A percentile compares a stretch with the other conserved stretches of the same genome.
These are phyloP conservation scores for Saccopteryx leptura DNA, from an alignment of 2,113 vertebrate genomes.

Conservation along the genomic window DNA sequence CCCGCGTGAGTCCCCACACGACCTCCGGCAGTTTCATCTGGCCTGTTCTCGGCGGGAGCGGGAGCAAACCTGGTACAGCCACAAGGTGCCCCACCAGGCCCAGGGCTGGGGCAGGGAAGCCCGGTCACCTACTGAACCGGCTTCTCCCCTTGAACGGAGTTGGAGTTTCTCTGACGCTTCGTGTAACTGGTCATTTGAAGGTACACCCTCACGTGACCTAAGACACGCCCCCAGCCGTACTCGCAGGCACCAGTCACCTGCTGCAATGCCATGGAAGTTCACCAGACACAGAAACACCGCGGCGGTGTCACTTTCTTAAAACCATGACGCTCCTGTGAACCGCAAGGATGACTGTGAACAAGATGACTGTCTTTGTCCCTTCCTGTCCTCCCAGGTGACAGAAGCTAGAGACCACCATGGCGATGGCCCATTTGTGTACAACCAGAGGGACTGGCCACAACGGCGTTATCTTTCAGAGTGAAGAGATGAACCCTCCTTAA, in stretches of 20 bases:
- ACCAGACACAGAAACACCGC: background rate
- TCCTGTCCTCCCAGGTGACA: background rate
- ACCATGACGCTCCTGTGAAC: too few species aligned
- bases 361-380: background rate
- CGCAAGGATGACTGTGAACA: too few species aligned
- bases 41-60: background rate
- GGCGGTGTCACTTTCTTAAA: background rate
- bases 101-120: fast-evolving
- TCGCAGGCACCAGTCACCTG: fast-evolving
- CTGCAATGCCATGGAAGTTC: fast-evolving
- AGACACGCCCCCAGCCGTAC: background rate
- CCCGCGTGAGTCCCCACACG: background rate
- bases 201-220: background rate
- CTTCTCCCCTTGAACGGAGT: background rate
- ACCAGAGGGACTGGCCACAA: background rate
- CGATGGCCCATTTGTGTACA: background rate
- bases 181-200: fast-evolving
- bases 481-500: background rate
- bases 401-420: background rate
- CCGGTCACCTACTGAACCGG: fast-evolving
- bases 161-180: background rate
- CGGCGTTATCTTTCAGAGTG: background rate
- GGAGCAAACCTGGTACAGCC: background rate
- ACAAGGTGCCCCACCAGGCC: fast-evolving
- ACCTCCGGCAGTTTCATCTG: fast-evolving